These are phyloP conservation scores for Sthenelais limicola DNA, from an alignment of 2,888 invertebrate genomes.

Conservation along the genomic window DNA sequence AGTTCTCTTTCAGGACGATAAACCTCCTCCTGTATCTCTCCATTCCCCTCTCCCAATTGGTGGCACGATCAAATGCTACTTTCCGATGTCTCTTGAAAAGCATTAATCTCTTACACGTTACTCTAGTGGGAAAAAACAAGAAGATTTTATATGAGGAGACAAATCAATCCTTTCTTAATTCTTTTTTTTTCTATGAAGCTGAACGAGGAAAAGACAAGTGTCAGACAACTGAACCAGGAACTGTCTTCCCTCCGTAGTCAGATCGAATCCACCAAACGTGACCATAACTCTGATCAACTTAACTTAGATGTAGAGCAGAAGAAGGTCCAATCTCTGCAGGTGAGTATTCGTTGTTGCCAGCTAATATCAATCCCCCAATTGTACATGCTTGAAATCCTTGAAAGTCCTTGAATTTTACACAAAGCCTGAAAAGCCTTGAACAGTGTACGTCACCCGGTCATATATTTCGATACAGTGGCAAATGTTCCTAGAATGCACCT, in stretches of 20 bases:
- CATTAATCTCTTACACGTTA: too few relatives aligned
- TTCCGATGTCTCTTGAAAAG: too few relatives aligned
- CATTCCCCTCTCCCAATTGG: too few relatives aligned
- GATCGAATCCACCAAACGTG: slow-evolving; percentile 57
- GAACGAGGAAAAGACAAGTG: slow-evolving; percentile 52
- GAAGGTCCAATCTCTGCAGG: slow-evolving; percentile 57
- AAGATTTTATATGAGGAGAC: neutral
- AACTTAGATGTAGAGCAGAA: slow-evolving; percentile 59
- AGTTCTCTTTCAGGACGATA: neutral
- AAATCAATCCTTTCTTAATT: neutral
- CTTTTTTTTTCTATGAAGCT: slow-evolving; percentile 51
- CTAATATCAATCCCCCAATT: too few relatives aligned
- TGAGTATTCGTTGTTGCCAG: slow-evolving; percentile 42
- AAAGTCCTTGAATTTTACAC: too few relatives aligned
- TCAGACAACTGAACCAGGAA: slow-evolving; percentile 56
- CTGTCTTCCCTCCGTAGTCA: slow-evolving; percentile 53
- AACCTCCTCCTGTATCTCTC: too few relatives aligned
- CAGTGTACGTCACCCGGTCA: too few relatives aligned
- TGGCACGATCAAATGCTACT: too few relatives aligned
- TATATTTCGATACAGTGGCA: too few relatives aligned
- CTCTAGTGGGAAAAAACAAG: neutral
- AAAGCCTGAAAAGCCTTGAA: too few relatives aligned
- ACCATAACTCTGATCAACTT: slow-evolving; percentile 55
- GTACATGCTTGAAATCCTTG: neutral
- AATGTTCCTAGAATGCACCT: too few relatives aligned